These are phyloP conservation scores for Stigmatopora nigra DNA, from an alignment of 2,113 vertebrate species.

Conservation along the genomic window DNA sequence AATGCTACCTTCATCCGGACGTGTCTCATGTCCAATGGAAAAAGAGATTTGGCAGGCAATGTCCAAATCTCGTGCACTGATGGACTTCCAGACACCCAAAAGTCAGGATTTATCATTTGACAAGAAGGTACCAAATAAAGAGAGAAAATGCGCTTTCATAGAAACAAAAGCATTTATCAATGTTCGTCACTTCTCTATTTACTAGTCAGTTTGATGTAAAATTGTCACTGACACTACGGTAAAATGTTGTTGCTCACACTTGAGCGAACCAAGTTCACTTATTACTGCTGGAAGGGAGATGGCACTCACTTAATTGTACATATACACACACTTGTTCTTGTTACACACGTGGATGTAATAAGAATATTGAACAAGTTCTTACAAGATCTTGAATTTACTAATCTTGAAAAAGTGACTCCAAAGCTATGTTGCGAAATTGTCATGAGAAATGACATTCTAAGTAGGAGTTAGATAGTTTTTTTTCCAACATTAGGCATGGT, in stretches of 20 bases:
- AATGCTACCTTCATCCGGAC: slow-evolving; percentile 40
- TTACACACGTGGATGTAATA: background rate
- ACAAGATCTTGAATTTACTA: too few relatives aligned
- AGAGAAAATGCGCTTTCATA: background rate
- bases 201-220: background rate
- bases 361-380: background rate
- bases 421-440: too few relatives aligned
- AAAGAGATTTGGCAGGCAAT: background rate
- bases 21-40: slow-evolving; percentile 37
- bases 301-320: background rate
- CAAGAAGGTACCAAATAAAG: background rate
- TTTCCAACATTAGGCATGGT: too few relatives aligned
- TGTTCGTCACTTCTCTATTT: background rate
- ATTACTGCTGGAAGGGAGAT: background rate
- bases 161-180: background rate
- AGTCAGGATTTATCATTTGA: slow-evolving; percentile 62
- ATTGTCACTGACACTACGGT: background rate
- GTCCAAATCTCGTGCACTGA: slow-evolving; percentile 18
- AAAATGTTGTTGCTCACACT: background rate
- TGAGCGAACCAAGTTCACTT: background rate
- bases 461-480: too few relatives aligned
- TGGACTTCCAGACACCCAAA: slow-evolving; percentile 51
- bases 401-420: too few relatives aligned
- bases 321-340: slow-evolving; percentile 17
- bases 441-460: too few relatives aligned